These are phyloP conservation scores for Xiphias gladius DNA, from an alignment of 2,113 vertebrate species.

Conservation along the genomic window DNA sequence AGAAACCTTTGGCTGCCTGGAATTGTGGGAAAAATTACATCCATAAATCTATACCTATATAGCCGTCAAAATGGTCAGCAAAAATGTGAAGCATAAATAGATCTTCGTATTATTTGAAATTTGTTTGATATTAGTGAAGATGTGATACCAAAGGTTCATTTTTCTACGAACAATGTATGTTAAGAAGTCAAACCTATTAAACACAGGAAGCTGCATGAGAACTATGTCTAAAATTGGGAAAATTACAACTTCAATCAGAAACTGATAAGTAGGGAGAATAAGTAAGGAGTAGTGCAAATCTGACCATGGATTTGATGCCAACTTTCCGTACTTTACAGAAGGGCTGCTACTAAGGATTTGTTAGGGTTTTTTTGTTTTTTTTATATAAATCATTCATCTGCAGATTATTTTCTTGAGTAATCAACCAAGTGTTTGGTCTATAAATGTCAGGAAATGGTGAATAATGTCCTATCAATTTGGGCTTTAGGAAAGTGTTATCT, in stretches of 20 bases:
- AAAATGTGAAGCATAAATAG: not conserved
- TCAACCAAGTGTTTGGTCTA: not conserved
- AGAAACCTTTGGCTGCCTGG: not conserved
- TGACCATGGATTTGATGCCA: not conserved
- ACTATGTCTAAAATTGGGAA: not conserved
- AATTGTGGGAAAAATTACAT: not conserved
- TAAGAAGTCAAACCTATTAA: not conserved
- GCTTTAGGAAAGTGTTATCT: not conserved
- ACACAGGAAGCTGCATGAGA: not conserved
- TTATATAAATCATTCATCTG: not conserved
- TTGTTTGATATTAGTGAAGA: not conserved
- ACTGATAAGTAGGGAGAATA: no score
- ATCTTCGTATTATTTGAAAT: not conserved
- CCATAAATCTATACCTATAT: not conserved
- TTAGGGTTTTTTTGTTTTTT: not conserved
- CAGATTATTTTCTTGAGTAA: not conserved
- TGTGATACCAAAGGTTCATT: not conserved
- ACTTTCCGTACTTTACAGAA: not conserved
- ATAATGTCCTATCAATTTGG: not conserved
- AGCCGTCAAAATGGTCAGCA: not conserved
- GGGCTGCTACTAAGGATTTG: not conserved
- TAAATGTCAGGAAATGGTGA: no score
- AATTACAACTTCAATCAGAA: not conserved
- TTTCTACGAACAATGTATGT: not conserved
- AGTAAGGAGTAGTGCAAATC: not conserved